Evolutionary conservation across 2,888 invertebrate genomes (phyloP).

Genomic region (Macrosiphum euphorbiae): DNA sequence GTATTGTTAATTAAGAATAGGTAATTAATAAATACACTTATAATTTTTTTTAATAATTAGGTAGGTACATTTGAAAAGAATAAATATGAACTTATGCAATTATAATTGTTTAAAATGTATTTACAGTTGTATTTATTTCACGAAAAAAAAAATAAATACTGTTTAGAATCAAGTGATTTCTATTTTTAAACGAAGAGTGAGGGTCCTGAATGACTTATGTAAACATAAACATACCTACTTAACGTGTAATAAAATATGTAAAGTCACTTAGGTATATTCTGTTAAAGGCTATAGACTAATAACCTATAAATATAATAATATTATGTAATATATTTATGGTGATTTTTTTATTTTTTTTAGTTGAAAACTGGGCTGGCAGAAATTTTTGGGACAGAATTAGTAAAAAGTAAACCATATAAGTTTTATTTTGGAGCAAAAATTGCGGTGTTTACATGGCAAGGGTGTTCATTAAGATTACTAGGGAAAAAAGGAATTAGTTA

Average conservation of each 20-base stretch:
- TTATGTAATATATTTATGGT: background rate
- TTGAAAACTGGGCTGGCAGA: constrained; percentile 92
- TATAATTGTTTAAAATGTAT: background rate
- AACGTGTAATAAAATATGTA: background rate
- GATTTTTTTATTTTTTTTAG: constrained; percentile 71
- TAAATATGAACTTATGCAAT: too few species aligned
- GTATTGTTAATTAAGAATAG: too few species aligned
- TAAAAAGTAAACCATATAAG: constrained; percentile 91
- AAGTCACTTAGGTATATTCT: background rate
- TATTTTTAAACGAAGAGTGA: too few species aligned
- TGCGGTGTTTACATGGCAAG: constrained; percentile 96
- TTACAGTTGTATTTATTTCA: background rate
- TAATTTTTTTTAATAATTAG: too few species aligned
- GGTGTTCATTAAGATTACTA: constrained; percentile 83
- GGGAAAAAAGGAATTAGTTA: constrained; percentile 93
- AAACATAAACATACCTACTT: background rate
- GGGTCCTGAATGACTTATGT: background rate
- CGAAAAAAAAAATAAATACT: background rate
- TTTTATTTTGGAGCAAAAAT: constrained; percentile 93
- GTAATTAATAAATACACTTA: too few species aligned
- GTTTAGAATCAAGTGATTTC: background rate
- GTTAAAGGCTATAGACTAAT: background rate
- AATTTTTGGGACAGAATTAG: constrained; percentile 96
- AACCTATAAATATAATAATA: too few species aligned
- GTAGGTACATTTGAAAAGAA: too few species aligned